Base-by-base conservation (phyloP, 2,113 vertebrate genomes). In the Sturnira hondurensis region DNA sequence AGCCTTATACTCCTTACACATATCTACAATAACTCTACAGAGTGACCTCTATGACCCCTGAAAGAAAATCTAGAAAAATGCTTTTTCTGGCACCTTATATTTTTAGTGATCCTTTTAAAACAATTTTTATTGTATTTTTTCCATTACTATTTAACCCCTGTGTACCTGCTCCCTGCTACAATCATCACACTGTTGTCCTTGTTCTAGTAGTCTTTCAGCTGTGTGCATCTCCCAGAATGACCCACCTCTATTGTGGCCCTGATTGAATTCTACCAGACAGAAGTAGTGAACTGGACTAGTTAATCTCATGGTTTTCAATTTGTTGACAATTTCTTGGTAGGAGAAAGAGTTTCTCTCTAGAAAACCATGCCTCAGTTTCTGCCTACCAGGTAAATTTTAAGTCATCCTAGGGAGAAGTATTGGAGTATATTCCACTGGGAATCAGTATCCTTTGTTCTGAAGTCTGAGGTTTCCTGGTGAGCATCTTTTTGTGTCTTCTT, bases 291-390 rank as follows among this genome's bases (percentile, higher is more conserved):
- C 71, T 52, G 7, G 52, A 77, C 38, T 31, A 52, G 54, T 86
- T 92, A 83, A 77, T 92, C 81, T 95, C 68, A 33, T 80, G 93
- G 2, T 68, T 86, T 90, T 85, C 68, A 78, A 26, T 90, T 50
- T 96, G 56, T 87, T 92, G 87, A 92, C 16, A 36, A 77, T 86
- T 91, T 73, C 54, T 90, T 92, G 77, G 41, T 47, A 94, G 24
- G 89, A 81, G 78, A 74, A 74, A 36, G 56, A 80, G 15, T 94
- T 89, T 91, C n/a, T 65, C 70, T 38, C 63, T 68, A 41, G 70
- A 87, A 78, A 90, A 86, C 71, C 68, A 24, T 24, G 52, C 20
- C 38, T 28, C 11, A 89, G 54, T 12, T 86, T 86, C 80, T 92
- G 28, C 84, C 58, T 86, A 50, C 24, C 65, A 54, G 67, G 65